These are phyloP conservation scores for Eilema sororculum DNA, from an alignment of 2,888 invertebrate genomes.

Conservation along the genomic window DNA sequence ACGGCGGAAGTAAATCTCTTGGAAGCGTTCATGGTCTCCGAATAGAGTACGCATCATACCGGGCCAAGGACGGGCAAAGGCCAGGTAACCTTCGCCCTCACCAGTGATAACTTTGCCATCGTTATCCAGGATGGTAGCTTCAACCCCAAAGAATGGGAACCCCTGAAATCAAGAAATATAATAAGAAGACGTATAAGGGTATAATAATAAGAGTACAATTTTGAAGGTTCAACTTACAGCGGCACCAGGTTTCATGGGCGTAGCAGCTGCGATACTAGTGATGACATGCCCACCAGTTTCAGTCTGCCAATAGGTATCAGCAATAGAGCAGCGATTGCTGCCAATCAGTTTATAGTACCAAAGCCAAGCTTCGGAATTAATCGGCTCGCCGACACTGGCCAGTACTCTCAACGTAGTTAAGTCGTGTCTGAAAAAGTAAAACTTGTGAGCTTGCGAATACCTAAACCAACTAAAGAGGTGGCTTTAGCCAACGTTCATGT, in stretches of 20 bases:
- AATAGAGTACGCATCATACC: constrained; percentile 98
- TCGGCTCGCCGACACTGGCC: constrained; percentile 99
- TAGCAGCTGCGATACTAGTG: constrained; percentile 98
- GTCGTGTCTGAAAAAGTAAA: constrained; percentile 84
- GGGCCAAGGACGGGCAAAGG: constrained; percentile 98
- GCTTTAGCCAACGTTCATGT: too few relatives aligned
- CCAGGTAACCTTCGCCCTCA: constrained; percentile 97
- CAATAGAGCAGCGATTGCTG: constrained; percentile 94
- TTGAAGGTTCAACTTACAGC: constrained; percentile 92
- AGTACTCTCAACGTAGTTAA: constrained; percentile 91
- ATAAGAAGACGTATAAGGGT: too few relatives aligned
- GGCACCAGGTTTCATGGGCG: constrained; percentile 98
- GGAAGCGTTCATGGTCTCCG: constrained; percentile 96
- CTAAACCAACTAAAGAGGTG: too few relatives aligned
- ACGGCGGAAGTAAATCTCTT: constrained; percentile 97
- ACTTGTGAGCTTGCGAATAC: neutral
- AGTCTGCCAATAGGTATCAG: constrained; percentile 99
- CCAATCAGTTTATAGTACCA: constrained; percentile 97
- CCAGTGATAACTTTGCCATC: constrained; percentile 94
- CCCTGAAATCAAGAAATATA: constrained; percentile 84
- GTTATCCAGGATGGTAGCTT: constrained; percentile 95
- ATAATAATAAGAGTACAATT: too few relatives aligned
- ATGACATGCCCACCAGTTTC: constrained; percentile 99
- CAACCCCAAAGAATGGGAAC: constrained; percentile 99
- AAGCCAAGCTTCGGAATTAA: constrained; percentile 99